Evolutionary conservation across 2,113 vertebrate genomes (phyloP).

Genomic region (Tympanuchus pallidicinctus): DNA sequence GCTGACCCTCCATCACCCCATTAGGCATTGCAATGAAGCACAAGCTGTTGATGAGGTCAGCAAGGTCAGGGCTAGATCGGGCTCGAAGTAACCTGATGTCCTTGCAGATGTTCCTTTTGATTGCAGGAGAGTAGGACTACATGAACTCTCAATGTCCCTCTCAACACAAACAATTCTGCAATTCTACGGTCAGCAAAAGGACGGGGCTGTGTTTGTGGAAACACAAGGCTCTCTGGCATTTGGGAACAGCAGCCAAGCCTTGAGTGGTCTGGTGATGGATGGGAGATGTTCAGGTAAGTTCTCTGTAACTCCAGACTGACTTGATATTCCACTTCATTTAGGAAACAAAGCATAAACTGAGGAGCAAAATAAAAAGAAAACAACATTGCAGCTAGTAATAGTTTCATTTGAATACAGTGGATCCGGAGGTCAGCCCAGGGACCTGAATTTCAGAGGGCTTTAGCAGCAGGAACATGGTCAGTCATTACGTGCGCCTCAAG

Average conservation of each 20-base stretch:
- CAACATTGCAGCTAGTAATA: constrained; percentile 12
- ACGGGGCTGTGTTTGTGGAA: background rate
- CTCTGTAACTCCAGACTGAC: background rate
- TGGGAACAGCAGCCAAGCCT: background rate
- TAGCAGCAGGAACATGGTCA: background rate
- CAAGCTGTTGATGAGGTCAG: background rate
- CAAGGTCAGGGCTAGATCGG: no score
- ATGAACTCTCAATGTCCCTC: no score
- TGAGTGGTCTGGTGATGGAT: background rate
- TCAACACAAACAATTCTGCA: no score
- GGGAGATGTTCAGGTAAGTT: background rate
- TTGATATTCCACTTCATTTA: background rate
- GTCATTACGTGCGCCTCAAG: background rate
- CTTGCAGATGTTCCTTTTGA: no score
- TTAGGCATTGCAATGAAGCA: background rate
- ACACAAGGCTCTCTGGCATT: background rate
- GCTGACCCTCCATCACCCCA: background rate
- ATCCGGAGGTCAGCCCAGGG: constrained; percentile 7
- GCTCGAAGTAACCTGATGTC: no score
- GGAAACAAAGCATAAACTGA: constrained; percentile 9
- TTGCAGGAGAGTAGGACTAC: no score
- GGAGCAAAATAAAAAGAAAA: constrained; percentile 17
- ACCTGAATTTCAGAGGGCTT: constrained; percentile 61
- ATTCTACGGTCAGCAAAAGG: background rate
- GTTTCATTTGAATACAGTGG: background rate